These are phyloP conservation scores for Megalopta genalis DNA, from an alignment of 1,140 invertebrate species.

Conservation along the genomic window DNA sequence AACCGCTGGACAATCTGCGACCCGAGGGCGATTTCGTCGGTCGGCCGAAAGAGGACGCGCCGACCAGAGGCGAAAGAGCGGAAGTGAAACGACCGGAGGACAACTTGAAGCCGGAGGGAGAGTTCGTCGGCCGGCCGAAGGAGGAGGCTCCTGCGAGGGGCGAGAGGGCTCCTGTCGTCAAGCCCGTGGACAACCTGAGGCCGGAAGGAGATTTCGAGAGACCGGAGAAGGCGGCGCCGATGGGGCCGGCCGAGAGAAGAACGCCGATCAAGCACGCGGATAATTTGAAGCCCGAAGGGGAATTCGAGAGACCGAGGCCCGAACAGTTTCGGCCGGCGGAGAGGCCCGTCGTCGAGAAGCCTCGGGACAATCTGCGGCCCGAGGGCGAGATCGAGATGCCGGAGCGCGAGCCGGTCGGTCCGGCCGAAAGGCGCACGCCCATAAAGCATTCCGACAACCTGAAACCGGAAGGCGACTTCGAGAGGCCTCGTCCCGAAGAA, in stretches of 20 bases:
- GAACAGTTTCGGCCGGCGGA: conserved; percentile 80
- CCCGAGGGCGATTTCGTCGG: conserved; percentile 82
- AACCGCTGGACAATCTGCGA: conserved; percentile 79
- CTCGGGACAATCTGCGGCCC: conserved; percentile 84
- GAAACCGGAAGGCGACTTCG: conserved; percentile 85
- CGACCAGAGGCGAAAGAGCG: conserved; percentile 77
- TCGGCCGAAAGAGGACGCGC: conserved; percentile 68
- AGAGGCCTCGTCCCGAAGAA: conserved; percentile 65
- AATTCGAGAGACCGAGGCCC: conserved; percentile 78
- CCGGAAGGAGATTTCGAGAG: conserved; percentile 81
- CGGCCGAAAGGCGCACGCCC: conserved; percentile 82
- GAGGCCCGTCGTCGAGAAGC: conserved; percentile 78
- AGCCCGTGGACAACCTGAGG: conserved; percentile 68
- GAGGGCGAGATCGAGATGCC: conserved; percentile 84
- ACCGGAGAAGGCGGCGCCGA: conserved; percentile 64
- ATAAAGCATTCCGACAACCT: conserved; percentile 84
- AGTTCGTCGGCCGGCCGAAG: conserved; percentile 80
- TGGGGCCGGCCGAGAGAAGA: conserved; percentile 52
- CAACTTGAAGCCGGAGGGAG: conserved; percentile 82
- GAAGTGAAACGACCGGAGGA: conserved; percentile 76
- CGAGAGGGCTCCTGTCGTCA: conserved; percentile 73
- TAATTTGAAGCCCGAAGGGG: conserved; percentile 71
- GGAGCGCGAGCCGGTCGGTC: conserved; percentile 70
- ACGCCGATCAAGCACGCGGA: conserved; percentile 79
- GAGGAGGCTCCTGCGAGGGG: conserved; percentile 74